Base-by-base conservation (phyloP, 2,113 vertebrate species). In the Syngnathus typhle region DNA sequence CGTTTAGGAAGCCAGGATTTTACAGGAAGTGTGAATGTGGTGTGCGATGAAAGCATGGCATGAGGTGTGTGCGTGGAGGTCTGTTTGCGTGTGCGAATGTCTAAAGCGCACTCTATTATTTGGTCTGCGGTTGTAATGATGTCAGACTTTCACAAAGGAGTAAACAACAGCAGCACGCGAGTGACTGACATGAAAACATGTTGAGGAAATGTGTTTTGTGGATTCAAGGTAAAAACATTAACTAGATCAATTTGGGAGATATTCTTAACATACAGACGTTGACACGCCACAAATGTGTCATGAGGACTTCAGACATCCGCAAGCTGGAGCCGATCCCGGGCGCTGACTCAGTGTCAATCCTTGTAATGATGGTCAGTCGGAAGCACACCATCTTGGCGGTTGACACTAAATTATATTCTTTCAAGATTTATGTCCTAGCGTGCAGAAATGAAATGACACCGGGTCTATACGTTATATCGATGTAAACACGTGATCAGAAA, bases 111-210 rank as follows among this genome's bases (percentile, higher is more conserved):
- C 62, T 71, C 88, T 89, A 82, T 90, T 88, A 91, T 91, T 91
- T 90, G 88, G 90, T 84, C 84, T 85, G 88, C 36, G 84, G 88
- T 89, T 75, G 87, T 85, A 79, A 85, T 87, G 86, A 87, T 90
- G 89, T 90, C 87, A 89, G 88, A 86, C 82, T 70, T 75, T 81
- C 38, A 54, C 74, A 59, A 82, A 74, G 84, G 89, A 89, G 90
- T 92, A 91, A 91, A 91, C 89, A 91, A 88, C 76, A 76, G 68
- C 70, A 80, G 83, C 84, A 89, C 86, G 88, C 86, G 80, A 88
- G 58, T 60, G 74, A 82, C 75, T 71, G 75, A 62, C 73, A 74
- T 64, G 70, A 84, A 82, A 87, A 81, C 81, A 78, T 80, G 18
- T 18, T 58, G 15, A 13, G 11, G 27, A 55, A 55, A 55, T 55